Evolutionary conservation across 1,140 invertebrate genomes (phyloP).

Genomic region (Drosophila pallidifrons): DNA sequence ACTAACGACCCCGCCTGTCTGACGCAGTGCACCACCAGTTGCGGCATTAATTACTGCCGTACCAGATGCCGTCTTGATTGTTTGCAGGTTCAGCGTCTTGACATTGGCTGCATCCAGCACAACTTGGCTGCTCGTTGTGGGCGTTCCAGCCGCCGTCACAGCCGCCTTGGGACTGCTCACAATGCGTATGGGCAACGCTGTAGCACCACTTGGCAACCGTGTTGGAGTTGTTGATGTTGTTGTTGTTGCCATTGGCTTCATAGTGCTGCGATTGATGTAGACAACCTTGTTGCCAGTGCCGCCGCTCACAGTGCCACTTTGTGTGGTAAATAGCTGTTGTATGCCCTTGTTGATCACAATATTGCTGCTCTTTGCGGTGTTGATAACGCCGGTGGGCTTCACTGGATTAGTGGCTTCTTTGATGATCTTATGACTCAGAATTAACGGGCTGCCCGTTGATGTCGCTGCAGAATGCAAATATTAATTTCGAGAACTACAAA

Average conservation of each 20-base stretch:
- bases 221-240: slow-evolving; percentile 6
- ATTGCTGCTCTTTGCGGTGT: slow-evolving; percentile 46
- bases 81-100: slow-evolving; percentile 57
- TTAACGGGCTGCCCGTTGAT: slow-evolving; percentile 54
- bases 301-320: background rate
- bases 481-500: background rate
- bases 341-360: slow-evolving; percentile 73
- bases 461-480: slow-evolving; percentile 19
- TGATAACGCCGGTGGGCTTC: slow-evolving; percentile 20
- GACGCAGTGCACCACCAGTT: slow-evolving; percentile 37
- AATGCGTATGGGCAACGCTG: slow-evolving; percentile 64
- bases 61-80: slow-evolving; percentile 47
- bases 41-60: slow-evolving; percentile 19
- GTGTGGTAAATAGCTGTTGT: slow-evolving; percentile 61
- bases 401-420: slow-evolving; percentile 63
- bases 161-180: slow-evolving; percentile 60
- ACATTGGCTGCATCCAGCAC: slow-evolving; percentile 47
- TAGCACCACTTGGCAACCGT: slow-evolving; percentile 25
- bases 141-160: slow-evolving; percentile 9
- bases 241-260: slow-evolving; percentile 62
- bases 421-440: slow-evolving; percentile 80
- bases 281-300: slow-evolving; percentile 66
- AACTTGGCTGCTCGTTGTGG: slow-evolving; percentile 30
- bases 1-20: slow-evolving; percentile 28
- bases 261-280: slow-evolving; percentile 75